Conservation (phyloP, 2,113 vertebrate species). For the Cyprinodon tularosa region DNA sequence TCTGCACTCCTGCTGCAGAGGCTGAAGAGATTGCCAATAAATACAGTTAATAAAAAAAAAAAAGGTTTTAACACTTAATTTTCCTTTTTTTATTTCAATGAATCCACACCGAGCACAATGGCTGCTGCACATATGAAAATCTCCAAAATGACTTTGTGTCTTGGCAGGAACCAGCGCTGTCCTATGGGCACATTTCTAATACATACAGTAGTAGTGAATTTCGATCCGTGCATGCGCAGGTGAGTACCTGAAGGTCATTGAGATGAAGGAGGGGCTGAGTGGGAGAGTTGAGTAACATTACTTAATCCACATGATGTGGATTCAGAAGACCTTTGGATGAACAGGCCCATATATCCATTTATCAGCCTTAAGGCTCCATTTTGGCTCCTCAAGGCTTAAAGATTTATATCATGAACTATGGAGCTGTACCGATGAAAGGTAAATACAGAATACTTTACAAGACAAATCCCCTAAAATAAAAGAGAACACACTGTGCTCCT, state of each 20-base stretch:
- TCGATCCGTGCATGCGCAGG: constrained; percentile 45
- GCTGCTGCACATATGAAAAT: constrained; percentile 49
- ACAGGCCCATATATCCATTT: constrained; percentile 31
- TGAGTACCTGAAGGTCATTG: constrained; percentile 28
- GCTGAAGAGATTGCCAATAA: constrained; percentile 6
- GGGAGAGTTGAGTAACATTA: constrained; percentile 15
- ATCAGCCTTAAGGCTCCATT: constrained; percentile 18
- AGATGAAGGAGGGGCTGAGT: constrained; percentile 4
- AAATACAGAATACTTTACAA: constrained; percentile 31
- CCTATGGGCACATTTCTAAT: constrained; percentile 21
- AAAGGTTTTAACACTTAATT: constrained; percentile 46
- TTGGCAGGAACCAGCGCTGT: neutral
- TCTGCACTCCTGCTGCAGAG: constrained; percentile 37
- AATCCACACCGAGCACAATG: constrained; percentile 53
- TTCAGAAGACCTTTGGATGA: constrained; percentile 1
- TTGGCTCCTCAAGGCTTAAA: constrained; percentile 14
- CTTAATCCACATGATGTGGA: constrained; percentile 41
- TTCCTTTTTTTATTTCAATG: constrained; percentile 25
- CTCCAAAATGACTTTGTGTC: constrained; percentile 25
- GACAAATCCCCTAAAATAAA: constrained; percentile 10
- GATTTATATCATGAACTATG: constrained; percentile 9
- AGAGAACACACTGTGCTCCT: constrained; percentile 43
- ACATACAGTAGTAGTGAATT: constrained; percentile 11
- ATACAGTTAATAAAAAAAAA: constrained; percentile 24
- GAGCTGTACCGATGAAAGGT: constrained; percentile 30